phyloP scores from a whole-genome alignment of 2,888 invertebrate species.

The Empis stercorea region DNA sequence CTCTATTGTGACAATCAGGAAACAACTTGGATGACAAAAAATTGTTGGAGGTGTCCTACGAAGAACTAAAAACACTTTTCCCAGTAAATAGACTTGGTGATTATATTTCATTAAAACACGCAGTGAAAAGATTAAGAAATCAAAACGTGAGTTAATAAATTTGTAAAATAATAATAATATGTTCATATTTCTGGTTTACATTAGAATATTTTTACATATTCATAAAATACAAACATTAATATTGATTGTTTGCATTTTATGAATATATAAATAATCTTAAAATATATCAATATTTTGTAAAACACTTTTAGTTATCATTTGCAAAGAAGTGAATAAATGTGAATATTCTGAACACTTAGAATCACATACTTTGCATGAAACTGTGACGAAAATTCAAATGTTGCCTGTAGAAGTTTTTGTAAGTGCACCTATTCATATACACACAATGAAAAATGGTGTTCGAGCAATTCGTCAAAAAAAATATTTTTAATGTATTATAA shows the following conservation, averaged over 20 bases:
- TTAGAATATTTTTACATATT: no score
- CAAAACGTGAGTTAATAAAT: no score
- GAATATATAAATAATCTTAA: not conserved
- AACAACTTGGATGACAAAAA: no score
- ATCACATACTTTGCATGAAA: not conserved
- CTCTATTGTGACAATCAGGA: no score
- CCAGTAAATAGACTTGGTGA: no score
- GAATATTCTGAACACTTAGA: not conserved
- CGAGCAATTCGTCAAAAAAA: not conserved
- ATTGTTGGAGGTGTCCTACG: no score
- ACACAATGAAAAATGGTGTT: not conserved
- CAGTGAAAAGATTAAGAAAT: no score
- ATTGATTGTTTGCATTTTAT: not conserved
- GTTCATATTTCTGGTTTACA: no score
- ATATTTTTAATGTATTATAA: not conserved
- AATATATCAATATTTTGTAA: not conserved
- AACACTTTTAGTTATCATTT: not conserved
- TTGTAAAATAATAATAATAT: no score
- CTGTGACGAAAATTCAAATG: not conserved
- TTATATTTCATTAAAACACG: no score
- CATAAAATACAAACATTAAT: not conserved
- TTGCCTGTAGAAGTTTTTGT: not conserved
- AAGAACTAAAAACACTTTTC: no score
- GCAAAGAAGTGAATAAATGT: not conserved
- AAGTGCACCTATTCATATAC: not conserved